These are phyloP conservation scores for Artemia sp. DNA, from an alignment of 2,888 invertebrate genomes.

Conservation along the genomic window DNA sequence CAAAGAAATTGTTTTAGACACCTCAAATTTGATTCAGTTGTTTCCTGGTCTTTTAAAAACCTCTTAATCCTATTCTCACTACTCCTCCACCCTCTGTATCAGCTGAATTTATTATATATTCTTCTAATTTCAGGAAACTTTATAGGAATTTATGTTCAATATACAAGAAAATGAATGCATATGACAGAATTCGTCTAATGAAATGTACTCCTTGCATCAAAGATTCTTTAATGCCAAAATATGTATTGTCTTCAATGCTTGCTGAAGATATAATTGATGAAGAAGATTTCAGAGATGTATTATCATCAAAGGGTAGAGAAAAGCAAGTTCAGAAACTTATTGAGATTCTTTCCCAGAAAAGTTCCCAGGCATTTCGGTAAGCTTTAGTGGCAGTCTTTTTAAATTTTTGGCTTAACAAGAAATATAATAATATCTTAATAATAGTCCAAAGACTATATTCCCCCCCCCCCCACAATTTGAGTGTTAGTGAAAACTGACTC, in stretches of 20 bases:
- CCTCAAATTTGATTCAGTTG: too few species aligned
- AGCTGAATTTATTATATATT: too few species aligned
- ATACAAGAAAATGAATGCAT: background rate
- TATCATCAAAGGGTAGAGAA: background rate
- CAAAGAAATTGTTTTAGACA: too few species aligned
- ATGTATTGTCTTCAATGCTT: background rate
- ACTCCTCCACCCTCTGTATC: too few species aligned
- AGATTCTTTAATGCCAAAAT: conserved; percentile 7
- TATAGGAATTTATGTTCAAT: background rate
- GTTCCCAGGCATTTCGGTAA: conserved; percentile 1
- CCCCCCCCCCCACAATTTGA: too few species aligned
- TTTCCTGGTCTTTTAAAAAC: too few species aligned
- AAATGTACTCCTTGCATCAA: conserved; percentile 4
- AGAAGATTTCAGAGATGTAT: conserved; percentile 13
- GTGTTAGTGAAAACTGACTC: too few species aligned
- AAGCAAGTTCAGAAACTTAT: conserved; percentile 9
- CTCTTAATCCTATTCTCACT: too few species aligned
- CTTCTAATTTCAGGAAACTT: too few species aligned
- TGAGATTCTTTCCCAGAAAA: background rate
- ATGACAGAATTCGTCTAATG: conserved; percentile 9
- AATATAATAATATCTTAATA: too few species aligned
- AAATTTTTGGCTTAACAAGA: too few species aligned
- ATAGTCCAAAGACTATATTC: too few species aligned
- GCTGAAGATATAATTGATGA: background rate
- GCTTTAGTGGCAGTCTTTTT: background rate